Percentiles rank a stretch among this genome's conserved stretches.
These are phyloP conservation scores for Piscicola geometra DNA, from an alignment of 2,888 invertebrate species.

Conservation along the genomic window DNA sequence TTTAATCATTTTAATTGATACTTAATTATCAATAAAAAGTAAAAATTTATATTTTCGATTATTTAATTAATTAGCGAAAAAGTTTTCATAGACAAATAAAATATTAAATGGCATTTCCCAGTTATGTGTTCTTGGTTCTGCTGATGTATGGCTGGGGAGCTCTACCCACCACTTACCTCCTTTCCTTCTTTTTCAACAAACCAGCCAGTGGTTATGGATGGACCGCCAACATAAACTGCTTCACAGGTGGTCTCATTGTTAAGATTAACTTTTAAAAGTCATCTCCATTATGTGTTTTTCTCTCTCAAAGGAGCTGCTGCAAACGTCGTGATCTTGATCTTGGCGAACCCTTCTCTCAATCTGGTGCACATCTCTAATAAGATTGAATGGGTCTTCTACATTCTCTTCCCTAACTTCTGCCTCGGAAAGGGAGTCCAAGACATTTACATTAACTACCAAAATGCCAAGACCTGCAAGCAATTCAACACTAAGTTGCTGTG, in stretches of 20 bases:
- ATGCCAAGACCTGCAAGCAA: background rate
- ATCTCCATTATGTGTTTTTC: no score
- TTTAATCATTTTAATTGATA: background rate
- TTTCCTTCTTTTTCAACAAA: conserved; percentile 67
- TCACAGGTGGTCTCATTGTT: no score
- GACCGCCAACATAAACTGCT: conserved; percentile 68
- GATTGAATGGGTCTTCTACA: conserved; percentile 67
- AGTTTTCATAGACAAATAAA: background rate
- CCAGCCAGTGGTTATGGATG: conserved; percentile 73
- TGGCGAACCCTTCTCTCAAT: conserved; percentile 64
- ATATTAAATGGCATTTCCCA: conserved; percentile 24
- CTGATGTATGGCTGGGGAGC: conserved; percentile 64
- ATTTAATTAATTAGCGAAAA: no score
- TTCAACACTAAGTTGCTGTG: conserved; percentile 1
- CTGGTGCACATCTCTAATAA: conserved; percentile 62
- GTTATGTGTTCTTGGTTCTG: conserved; percentile 62
- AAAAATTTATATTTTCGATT: no score
- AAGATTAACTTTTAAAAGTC: no score
- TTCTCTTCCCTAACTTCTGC: conserved; percentile 67
- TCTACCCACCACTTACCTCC: conserved; percentile 66
- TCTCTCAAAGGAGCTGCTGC: conserved; percentile 67
- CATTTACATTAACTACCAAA: conserved; percentile 55
- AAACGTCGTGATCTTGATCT: conserved; percentile 67
- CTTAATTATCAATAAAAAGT: no score
- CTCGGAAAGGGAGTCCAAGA: conserved; percentile 58